Conservation (phyloP, 2,797 vertebrate genomes). For the Hafferia zeledoni region DNA sequence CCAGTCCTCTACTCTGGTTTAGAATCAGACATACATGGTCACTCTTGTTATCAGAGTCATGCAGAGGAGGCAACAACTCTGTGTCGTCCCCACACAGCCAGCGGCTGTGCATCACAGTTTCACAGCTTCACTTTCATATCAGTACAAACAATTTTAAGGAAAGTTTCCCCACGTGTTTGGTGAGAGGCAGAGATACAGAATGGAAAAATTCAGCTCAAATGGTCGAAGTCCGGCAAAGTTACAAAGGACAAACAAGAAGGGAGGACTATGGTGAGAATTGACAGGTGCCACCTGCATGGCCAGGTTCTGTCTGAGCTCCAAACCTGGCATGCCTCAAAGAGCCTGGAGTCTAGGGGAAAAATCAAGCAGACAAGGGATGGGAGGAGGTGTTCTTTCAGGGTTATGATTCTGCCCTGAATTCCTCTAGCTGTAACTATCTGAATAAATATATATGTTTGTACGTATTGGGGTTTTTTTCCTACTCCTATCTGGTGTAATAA, state of each 20-base stretch:
- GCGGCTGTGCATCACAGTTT: rapidly evolving
- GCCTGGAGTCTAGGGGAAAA: neutral
- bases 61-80: neutral
- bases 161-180: neutral
- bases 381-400: neutral
- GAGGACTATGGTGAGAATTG: neutral
- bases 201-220: conserved; percentile 46
- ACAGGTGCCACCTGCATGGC: neutral
- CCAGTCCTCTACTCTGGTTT: neutral
- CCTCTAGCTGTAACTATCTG: neutral
- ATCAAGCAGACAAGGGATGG: neutral
- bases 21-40: rapidly evolving
- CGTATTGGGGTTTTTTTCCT: neutral
- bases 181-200: neutral
- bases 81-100: neutral
- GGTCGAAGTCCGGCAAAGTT: neutral
- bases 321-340: neutral
- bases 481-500: neutral
- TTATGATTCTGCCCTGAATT: neutral
- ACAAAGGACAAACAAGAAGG: neutral
- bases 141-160: neutral
- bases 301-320: neutral
- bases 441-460: neutral
- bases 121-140: neutral
- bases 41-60: neutral